phyloP scores from a whole-genome alignment of 2,888 invertebrate genomes.

The Ormyrus rosae region DNA sequence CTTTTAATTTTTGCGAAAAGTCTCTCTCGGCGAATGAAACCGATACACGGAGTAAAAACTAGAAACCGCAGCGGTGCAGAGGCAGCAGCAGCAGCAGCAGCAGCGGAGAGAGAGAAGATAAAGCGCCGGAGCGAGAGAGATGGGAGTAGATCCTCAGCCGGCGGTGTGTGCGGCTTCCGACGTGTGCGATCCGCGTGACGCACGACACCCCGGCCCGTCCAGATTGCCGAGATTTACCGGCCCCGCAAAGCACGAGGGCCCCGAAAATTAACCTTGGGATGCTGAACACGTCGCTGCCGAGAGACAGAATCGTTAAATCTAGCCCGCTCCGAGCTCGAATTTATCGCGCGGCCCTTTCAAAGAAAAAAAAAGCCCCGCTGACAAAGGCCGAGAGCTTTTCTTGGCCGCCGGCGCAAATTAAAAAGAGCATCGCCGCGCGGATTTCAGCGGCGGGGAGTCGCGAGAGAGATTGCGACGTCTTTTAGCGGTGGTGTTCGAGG shows the following conservation, averaged over 20 bases:
- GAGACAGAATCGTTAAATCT: conserved; percentile 57
- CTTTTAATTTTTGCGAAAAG: too few species aligned
- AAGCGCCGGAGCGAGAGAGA: neutral
- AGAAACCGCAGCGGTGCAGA: too few species aligned
- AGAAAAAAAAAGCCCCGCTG: conserved; percentile 33
- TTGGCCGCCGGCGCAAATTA: conserved; percentile 42
- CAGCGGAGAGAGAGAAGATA: neutral
- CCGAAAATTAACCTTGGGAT: conserved; percentile 57
- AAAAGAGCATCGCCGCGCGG: conserved; percentile 29
- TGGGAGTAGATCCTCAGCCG: conserved; percentile 5
- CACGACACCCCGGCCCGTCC: conserved; percentile 33
- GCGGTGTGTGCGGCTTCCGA: neutral
- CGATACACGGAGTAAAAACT: too few species aligned
- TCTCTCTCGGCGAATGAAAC: too few species aligned
- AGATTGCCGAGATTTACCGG: conserved; percentile 55
- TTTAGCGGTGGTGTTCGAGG: too few species aligned
- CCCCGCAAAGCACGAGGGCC: neutral
- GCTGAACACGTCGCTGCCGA: conserved; percentile 53
- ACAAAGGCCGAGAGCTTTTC: conserved; percentile 33
- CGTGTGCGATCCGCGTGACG: conserved; percentile 2
- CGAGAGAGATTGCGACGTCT: too few species aligned
- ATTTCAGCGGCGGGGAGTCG: neutral
- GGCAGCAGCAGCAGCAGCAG: too few species aligned
- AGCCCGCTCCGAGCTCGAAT: conserved; percentile 43
- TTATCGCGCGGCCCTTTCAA: conserved; percentile 46